Evolutionary conservation across 2,888 invertebrate species (phyloP).

Genomic region (Ophion ellenae): DNA sequence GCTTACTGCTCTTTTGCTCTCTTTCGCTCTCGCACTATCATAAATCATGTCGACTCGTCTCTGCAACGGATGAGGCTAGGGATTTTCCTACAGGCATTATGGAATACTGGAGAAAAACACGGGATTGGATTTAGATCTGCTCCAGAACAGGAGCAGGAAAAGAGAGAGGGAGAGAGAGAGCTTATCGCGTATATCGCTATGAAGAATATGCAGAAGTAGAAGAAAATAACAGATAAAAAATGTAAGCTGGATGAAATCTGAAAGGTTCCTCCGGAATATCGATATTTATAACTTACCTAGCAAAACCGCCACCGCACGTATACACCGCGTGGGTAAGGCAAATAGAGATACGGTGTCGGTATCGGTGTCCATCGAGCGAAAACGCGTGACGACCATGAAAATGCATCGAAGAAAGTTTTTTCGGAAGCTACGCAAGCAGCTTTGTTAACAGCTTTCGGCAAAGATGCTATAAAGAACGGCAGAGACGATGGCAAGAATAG

Average conservation of each 20-base stretch:
- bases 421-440: not conserved
- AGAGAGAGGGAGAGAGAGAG: not conserved
- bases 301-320: not conserved
- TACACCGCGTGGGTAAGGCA: not conserved
- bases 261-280: constrained; percentile 24
- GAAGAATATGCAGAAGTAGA: constrained; percentile 6
- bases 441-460: not conserved
- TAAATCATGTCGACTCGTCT: constrained; percentile 19
- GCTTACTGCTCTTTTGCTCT: not conserved
- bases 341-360: constrained; percentile 5
- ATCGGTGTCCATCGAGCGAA: not conserved
- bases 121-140: not conserved
- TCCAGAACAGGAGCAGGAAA: too few species aligned
- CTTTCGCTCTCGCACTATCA: not conserved
- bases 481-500: not conserved
- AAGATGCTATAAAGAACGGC: not conserved
- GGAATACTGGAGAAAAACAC: not conserved
- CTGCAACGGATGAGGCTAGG: not conserved
- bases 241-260: constrained; percentile 33
- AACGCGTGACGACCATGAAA: not conserved
- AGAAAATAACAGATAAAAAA: constrained; percentile 17
- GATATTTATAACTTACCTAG: constrained; percentile 31
- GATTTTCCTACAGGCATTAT: not conserved
- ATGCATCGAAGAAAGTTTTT: constrained; percentile 9
- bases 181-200: too few species aligned